A percentile compares a stretch with the other conserved stretches of the same genome.
phyloP scores from a whole-genome alignment of 2,113 vertebrate genomes.

The Gymnarchus niloticus region DNA sequence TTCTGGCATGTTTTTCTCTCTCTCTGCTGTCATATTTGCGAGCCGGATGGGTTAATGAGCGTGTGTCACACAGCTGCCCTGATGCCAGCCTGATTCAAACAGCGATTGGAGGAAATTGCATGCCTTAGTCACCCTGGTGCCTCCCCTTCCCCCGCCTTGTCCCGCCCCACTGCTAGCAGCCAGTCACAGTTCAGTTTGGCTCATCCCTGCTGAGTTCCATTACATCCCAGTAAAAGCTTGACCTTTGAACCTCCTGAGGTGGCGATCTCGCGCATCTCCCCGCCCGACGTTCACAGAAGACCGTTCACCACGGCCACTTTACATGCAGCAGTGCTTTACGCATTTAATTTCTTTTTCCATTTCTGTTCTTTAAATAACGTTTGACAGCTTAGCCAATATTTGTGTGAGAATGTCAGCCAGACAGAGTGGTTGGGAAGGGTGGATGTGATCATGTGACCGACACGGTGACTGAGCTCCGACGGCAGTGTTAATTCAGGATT shows the following conservation, averaged over 20 bases:
- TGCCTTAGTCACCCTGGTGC: not conserved
- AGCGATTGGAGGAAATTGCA: not conserved
- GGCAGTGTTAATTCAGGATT: not conserved
- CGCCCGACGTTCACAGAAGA: not conserved
- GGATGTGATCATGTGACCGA: no score
- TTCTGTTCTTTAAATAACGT: not conserved
- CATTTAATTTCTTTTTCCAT: not conserved
- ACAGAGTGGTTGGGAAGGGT: no score
- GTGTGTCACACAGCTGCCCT: conserved; percentile 17
- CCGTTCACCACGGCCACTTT: not conserved
- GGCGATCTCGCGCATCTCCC: not conserved
- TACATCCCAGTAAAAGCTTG: not conserved
- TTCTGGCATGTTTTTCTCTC: not conserved
- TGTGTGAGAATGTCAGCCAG: not conserved
- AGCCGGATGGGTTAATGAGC: conserved; percentile 6
- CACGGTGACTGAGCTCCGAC: no score
- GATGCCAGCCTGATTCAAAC: conserved; percentile 19
- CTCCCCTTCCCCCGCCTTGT: not conserved
- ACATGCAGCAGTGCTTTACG: not conserved
- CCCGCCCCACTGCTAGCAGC: not conserved
- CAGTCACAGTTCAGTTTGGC: not conserved
- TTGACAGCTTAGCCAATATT: not conserved
- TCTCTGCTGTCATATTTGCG: not conserved
- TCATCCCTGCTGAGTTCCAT: not conserved
- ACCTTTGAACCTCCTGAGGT: not conserved